Evolutionary conservation across 1,140 invertebrate genomes (phyloP).

Genomic region (Drosophila bifasciata): DNA sequence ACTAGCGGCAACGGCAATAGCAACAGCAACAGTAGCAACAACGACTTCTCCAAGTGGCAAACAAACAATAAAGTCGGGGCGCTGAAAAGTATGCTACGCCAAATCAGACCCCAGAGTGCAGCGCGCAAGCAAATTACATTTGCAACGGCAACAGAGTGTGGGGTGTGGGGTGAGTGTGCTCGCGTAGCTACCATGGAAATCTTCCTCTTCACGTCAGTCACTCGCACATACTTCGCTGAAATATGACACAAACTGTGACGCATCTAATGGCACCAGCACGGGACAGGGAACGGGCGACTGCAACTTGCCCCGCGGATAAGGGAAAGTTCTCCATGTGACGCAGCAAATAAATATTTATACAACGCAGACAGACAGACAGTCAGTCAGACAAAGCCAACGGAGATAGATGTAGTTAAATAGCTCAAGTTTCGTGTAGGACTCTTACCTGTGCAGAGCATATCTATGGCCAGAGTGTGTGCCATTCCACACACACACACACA

Average conservation of each 20-base stretch:
- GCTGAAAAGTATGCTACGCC: conserved; percentile 55
- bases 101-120: conserved; percentile 72
- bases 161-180: conserved; percentile 7
- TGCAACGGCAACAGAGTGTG: conserved; percentile 9
- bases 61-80: conserved; percentile 60
- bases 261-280: conserved; percentile 39
- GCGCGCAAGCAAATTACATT: conserved; percentile 61
- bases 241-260: conserved; percentile 41
- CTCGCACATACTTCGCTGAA: conserved; percentile 37
- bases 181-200: conserved; percentile 5
- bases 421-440: conserved; percentile 62
- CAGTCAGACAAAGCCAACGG: conserved; percentile 35
- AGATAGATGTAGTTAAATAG: conserved; percentile 73
- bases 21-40: conserved; percentile 13
- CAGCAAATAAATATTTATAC: conserved; percentile 71
- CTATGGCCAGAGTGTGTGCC: conserved; percentile 27
- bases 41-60: conserved; percentile 40
- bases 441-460: conserved; percentile 50
- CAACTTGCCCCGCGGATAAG: conserved; percentile 25
- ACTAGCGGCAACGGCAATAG: background rate
- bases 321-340: conserved; percentile 18
- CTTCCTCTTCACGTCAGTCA: conserved; percentile 33
- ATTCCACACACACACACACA: conserved; percentile 11
- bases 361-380: conserved; percentile 49
- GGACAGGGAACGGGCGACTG: conserved; percentile 17